phyloP scores from a whole-genome alignment of 23 tunicate genomes.

The Trididemnum clinides region DNA sequence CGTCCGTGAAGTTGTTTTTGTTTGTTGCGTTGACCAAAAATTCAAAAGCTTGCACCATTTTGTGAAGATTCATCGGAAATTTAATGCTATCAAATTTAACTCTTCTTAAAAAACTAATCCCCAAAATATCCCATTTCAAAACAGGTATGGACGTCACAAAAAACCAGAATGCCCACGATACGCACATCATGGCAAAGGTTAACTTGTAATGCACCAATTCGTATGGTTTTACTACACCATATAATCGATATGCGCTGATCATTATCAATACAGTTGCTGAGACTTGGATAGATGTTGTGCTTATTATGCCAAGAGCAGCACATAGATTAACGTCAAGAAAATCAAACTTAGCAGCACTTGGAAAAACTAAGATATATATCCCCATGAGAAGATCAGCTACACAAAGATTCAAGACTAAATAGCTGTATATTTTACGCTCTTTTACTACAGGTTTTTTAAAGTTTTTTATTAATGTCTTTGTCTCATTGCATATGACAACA shows the following conservation, averaged over 20 bases:
- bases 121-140: not conserved
- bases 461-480: not conserved
- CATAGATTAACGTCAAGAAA: not conserved
- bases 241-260: constrained; percentile 7
- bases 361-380: not conserved
- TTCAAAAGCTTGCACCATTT: not conserved
- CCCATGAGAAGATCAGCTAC: not conserved
- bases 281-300: not conserved
- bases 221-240: not conserved
- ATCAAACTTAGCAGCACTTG: not conserved
- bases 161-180: not conserved
- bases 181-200: not conserved
- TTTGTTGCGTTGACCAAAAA: not conserved
- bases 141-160: not conserved
- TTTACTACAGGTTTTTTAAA: not conserved
- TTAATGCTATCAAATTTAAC: not conserved
- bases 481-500: not conserved
- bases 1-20: not conserved
- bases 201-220: not conserved
- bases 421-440: not conserved
- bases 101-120: not conserved
- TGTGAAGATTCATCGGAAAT: not conserved
- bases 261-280: not conserved
- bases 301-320: not conserved
- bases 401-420: not conserved